Conservation (phyloP, 2,888 invertebrate genomes). For the Hydrotaea diabolus region DNA sequence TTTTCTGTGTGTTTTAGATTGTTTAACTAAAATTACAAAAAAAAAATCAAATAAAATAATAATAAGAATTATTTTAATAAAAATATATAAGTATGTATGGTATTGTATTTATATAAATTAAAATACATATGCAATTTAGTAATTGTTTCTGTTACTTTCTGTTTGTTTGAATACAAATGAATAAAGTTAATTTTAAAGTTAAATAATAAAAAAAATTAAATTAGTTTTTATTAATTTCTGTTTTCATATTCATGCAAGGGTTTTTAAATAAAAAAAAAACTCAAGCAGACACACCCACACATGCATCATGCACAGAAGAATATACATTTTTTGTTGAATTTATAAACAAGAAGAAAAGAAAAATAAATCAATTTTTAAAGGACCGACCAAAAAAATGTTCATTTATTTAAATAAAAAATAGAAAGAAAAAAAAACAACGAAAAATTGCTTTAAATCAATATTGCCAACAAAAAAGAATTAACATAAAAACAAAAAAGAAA, state of each 20-base stretch:
- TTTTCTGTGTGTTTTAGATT: no score
- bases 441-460: not conserved
- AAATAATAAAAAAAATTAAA: constrained; percentile 12
- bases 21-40: constrained; percentile 60
- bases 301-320: not conserved
- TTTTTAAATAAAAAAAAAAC: not conserved
- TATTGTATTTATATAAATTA: not conserved
- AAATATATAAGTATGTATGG: constrained; percentile 18
- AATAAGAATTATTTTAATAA: constrained; percentile 32
- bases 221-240: not conserved
- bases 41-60: no score
- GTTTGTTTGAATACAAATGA: constrained; percentile 5
- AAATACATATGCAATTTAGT: constrained; percentile 41
- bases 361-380: not conserved
- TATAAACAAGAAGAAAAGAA: not conserved
- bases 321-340: not conserved
- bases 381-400: not conserved
- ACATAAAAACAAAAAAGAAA: constrained; percentile 28
- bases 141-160: not conserved
- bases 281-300: not conserved
- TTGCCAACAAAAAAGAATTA: not conserved
- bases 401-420: not conserved
- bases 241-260: not conserved
- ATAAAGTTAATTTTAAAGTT: not conserved
- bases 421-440: not conserved